Conservation (phyloP, 2,888 invertebrate genomes). For the Nomada goodeniana region DNA sequence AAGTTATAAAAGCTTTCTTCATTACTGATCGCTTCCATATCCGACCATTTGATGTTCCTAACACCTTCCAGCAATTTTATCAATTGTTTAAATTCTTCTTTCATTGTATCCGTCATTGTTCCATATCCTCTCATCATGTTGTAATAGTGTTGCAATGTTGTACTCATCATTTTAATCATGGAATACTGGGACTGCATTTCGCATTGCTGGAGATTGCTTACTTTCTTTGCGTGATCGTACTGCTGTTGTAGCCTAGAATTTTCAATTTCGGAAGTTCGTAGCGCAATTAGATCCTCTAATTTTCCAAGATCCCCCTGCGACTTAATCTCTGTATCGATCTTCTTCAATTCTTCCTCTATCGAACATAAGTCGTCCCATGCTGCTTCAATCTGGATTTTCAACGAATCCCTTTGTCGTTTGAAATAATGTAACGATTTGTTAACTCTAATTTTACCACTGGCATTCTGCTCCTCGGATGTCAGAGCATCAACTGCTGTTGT, state of each 20-base stretch:
- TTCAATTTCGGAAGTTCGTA: slow-evolving; percentile 75
- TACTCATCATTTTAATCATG: slow-evolving; percentile 86
- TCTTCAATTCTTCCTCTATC: slow-evolving; percentile 73
- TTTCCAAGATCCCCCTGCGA: slow-evolving; percentile 68
- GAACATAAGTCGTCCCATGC: slow-evolving; percentile 78
- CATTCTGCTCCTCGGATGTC: slow-evolving; percentile 77
- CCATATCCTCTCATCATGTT: slow-evolving; percentile 87
- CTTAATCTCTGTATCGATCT: slow-evolving; percentile 66
- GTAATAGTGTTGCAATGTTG: slow-evolving; percentile 86
- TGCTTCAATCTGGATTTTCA: slow-evolving; percentile 75
- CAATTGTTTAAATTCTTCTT: slow-evolving; percentile 86
- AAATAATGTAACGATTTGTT: slow-evolving; percentile 81
- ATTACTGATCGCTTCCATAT: slow-evolving; percentile 80
- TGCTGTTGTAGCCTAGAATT: slow-evolving; percentile 79
- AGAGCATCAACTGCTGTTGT: slow-evolving; percentile 71
- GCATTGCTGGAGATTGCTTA: slow-evolving; percentile 84
- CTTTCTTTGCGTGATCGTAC: slow-evolving; percentile 84
- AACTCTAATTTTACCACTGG: slow-evolving; percentile 80
- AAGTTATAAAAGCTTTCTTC: slow-evolving; percentile 78
- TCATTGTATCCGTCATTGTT: slow-evolving; percentile 86
- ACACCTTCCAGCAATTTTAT: slow-evolving; percentile 87
- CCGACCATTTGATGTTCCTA: slow-evolving; percentile 87
- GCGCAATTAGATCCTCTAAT: slow-evolving; percentile 68
- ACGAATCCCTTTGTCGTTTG: slow-evolving; percentile 79
- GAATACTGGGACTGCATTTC: slow-evolving; percentile 86